Evolutionary conservation across 1,140 invertebrate species (phyloP).

Genomic region (Asobara japonica): DNA sequence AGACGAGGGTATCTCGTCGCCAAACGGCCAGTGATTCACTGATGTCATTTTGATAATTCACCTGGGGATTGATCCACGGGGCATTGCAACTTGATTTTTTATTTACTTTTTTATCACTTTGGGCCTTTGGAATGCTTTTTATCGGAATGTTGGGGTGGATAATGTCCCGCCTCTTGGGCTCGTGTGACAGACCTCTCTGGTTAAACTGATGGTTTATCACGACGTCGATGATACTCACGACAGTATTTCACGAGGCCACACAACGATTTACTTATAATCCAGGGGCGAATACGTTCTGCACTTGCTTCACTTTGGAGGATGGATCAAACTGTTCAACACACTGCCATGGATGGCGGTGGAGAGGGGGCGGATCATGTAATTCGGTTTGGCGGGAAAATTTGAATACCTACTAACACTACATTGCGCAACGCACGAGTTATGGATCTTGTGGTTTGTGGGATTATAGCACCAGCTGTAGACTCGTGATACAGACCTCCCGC

Average conservation of each 20-base stretch:
- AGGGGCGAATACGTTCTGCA: neutral
- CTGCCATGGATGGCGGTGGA: neutral
- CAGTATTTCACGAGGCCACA: conserved; percentile 10
- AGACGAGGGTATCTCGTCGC: neutral
- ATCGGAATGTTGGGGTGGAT: neutral
- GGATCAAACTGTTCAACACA: too few relatives aligned
- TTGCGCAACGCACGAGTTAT: too few relatives aligned
- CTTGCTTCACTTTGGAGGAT: neutral
- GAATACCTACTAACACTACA: too few relatives aligned
- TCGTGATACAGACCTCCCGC: too few relatives aligned
- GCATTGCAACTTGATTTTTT: neutral
- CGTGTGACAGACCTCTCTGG: neutral
- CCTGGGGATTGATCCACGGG: neutral
- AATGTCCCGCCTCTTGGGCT: neutral
- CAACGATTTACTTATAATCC: neutral
- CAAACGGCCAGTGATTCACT: neutral
- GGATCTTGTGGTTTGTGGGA: too few relatives aligned
- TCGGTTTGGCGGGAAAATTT: neutral
- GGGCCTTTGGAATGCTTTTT: neutral
- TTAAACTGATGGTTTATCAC: neutral
- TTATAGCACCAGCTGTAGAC: too few relatives aligned
- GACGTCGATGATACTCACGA: neutral
- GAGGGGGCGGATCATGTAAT: neutral
- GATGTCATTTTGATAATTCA: conserved; percentile 4
- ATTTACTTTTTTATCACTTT: neutral